phyloP scores from a whole-genome alignment of 2,888 invertebrate species.

The Calliopum simillimum region DNA sequence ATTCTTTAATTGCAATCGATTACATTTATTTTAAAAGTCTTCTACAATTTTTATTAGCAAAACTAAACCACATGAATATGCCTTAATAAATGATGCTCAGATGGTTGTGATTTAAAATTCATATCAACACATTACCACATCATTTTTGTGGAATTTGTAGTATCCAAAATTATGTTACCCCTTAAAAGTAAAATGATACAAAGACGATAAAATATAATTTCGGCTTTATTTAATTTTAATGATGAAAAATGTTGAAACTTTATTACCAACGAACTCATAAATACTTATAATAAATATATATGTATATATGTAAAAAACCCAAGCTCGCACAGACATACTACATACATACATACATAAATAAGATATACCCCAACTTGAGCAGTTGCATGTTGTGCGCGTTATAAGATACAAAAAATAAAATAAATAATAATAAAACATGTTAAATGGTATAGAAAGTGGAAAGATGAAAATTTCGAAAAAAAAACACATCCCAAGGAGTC shows the following conservation, averaged over 20 bases:
- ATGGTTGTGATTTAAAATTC: too few species aligned
- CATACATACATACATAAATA: constrained; percentile 24
- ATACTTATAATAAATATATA: constrained; percentile 47
- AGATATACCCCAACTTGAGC: neutral
- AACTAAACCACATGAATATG: too few species aligned
- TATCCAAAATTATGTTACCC: too few species aligned
- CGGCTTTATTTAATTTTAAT: constrained; percentile 66
- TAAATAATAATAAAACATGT: constrained; percentile 33
- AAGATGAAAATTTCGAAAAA: constrained; percentile 1
- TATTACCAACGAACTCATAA: constrained; percentile 61
- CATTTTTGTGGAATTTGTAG: too few species aligned
- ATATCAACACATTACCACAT: too few species aligned
- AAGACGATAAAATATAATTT: constrained; percentile 65
- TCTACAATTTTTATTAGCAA: too few species aligned
- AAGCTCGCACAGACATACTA: neutral
- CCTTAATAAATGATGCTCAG: too few species aligned
- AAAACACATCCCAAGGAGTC: neutral
- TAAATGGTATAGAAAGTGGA: constrained; percentile 8
- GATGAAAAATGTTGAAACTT: constrained; percentile 66
- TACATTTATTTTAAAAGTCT: too few species aligned
- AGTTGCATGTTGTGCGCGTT: neutral
- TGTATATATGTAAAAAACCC: neutral
- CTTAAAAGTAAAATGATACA: constrained; percentile 55
- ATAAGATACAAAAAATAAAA: neutral
- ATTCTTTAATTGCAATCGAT: too few species aligned